These are phyloP conservation scores for Tylochromis polylepis DNA, from an alignment of 2,113 vertebrate genomes.

Conservation along the genomic window DNA sequence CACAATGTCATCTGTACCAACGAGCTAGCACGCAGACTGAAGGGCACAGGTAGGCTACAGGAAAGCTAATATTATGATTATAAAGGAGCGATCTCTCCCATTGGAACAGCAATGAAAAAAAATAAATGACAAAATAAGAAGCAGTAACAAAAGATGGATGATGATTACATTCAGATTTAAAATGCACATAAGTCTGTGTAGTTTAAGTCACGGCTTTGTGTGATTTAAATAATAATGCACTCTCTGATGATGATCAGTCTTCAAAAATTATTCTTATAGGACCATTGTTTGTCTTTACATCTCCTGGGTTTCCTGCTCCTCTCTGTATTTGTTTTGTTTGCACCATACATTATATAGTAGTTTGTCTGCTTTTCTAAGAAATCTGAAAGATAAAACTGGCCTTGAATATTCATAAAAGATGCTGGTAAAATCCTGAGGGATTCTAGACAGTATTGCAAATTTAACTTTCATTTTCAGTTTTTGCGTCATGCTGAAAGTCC, in stretches of 20 bases:
- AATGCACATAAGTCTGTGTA: background rate
- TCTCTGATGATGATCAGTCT: background rate
- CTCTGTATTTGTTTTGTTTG: background rate
- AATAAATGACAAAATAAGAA: background rate
- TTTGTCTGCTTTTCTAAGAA: background rate
- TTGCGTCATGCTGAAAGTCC: background rate
- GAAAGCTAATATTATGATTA: background rate
- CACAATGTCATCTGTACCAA: constrained; percentile 81
- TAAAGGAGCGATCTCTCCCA: background rate
- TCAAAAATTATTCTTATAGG: background rate
- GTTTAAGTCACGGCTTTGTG: background rate
- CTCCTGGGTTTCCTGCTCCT: background rate
- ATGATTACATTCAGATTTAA: background rate
- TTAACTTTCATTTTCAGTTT: background rate
- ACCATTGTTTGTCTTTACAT: background rate
- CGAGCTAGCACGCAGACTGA: constrained; percentile 77
- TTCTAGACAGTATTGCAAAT: background rate
- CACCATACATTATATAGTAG: background rate
- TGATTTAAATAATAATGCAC: background rate
- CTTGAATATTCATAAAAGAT: background rate
- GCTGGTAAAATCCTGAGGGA: background rate
- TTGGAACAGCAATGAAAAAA: background rate
- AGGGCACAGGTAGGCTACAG: constrained; percentile 71
- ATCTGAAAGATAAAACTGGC: background rate
- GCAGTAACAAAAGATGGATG: background rate